Conservation (phyloP, 2,888 invertebrate species). For the Erannis defoliaria region DNA sequence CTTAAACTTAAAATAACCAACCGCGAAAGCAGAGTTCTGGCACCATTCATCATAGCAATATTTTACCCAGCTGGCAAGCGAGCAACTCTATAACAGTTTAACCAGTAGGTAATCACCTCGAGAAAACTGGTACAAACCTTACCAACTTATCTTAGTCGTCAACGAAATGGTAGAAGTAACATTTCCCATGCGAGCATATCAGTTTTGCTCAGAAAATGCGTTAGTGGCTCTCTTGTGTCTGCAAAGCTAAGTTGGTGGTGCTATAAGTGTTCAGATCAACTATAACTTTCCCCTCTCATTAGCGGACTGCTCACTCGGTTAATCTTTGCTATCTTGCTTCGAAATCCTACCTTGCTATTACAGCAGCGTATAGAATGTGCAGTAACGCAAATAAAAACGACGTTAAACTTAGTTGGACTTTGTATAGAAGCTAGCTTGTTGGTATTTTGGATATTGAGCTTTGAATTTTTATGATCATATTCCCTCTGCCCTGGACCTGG, state of each 20-base stretch:
- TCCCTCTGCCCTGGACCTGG: no score
- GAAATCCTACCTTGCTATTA: constrained; percentile 25
- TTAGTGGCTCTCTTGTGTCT: neutral
- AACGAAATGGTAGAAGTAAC: neutral
- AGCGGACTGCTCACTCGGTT: constrained; percentile 30
- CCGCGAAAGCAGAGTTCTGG: neutral
- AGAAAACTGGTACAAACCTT: constrained; percentile 9
- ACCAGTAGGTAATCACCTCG: constrained; percentile 20
- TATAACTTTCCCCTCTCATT: constrained; percentile 34
- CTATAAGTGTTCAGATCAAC: constrained; percentile 5
- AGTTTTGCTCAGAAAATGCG: no score
- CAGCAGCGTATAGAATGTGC: neutral
- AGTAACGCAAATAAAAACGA: constrained; percentile 14
- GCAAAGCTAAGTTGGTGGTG: neutral
- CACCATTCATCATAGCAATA: constrained; percentile 18
- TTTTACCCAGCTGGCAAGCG: constrained; percentile 12
- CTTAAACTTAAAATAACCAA: neutral
- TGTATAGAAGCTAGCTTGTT: no score
- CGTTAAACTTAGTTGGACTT: no score
- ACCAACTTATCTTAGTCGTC: neutral
- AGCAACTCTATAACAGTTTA: constrained; percentile 27
- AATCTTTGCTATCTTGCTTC: constrained; percentile 33
- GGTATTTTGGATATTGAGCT: no score
- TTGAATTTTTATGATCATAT: no score
- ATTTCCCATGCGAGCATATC: neutral